These are phyloP conservation scores for Pseudorasbora parva DNA, from an alignment of 2,113 vertebrate genomes.

Conservation along the genomic window DNA sequence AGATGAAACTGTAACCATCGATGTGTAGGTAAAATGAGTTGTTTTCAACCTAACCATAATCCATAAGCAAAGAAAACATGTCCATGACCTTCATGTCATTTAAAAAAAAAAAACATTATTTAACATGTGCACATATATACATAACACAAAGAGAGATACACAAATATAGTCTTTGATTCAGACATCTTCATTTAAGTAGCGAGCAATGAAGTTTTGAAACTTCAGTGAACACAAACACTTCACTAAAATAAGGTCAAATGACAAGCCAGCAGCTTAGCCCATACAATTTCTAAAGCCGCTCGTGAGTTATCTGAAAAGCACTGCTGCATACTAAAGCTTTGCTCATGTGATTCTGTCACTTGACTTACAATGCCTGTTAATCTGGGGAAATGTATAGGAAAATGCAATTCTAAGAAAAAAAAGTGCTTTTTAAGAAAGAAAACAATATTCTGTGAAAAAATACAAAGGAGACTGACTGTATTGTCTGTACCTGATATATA, in stretches of 20 bases:
- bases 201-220: not conserved
- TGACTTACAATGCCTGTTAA: not conserved
- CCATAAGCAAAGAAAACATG: not conserved
- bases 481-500: not conserved
- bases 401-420: not conserved
- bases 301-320: not conserved
- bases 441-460: not conserved
- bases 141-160: not conserved
- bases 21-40: not conserved
- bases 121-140: not conserved
- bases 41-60: not conserved
- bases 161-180: not conserved
- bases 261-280: not conserved
- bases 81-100: not conserved
- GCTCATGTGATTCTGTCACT: not conserved
- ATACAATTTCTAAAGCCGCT: not conserved
- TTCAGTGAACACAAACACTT: not conserved
- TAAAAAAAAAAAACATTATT: not conserved
- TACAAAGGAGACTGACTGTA: not conserved
- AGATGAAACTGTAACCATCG: not conserved
- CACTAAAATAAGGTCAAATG: not conserved
- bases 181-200: not conserved
- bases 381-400: not conserved
- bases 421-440: not conserved
- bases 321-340: not conserved